Percentiles rank a stretch among this genome's conserved stretches.
phyloP scores from a whole-genome alignment of 2,113 vertebrate genomes.

The Neomonachus schauinslandi region DNA sequence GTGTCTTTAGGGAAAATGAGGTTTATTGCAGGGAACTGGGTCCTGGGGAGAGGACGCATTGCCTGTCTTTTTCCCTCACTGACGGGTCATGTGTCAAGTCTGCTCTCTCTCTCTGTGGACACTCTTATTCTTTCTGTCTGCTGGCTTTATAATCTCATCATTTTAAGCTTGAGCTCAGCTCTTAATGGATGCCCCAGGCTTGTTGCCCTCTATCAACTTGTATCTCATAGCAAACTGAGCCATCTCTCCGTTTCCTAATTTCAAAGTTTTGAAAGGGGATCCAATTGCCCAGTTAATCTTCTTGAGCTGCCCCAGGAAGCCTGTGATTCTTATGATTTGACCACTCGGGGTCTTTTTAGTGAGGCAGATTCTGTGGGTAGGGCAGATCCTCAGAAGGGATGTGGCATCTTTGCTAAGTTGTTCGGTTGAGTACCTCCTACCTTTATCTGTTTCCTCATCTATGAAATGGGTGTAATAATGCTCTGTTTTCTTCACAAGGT shows the following conservation, averaged over 20 bases:
- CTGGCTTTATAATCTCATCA: not conserved
- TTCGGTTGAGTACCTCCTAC: not conserved
- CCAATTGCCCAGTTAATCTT: not conserved
- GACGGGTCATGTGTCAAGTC: not conserved
- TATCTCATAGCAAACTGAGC: not conserved
- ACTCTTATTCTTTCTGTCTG: not conserved
- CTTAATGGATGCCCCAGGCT: no score
- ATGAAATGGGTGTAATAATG: not conserved
- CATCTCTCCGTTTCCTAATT: not conserved
- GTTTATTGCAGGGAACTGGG: not conserved
- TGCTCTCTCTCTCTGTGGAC: not conserved
- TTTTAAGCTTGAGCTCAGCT: not conserved
- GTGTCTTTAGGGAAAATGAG: not conserved
- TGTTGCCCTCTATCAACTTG: not conserved
- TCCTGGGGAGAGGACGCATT: not conserved
- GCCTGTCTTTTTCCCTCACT: not conserved
- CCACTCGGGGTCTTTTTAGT: not conserved
- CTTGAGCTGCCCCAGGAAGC: not conserved
- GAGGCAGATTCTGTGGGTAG: not conserved
- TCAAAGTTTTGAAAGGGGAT: not conserved
- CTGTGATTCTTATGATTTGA: not conserved
- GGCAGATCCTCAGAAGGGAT: not conserved
- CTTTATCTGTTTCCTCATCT: slow-evolving; percentile 6
- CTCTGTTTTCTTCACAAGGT: not conserved
- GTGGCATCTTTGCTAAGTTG: not conserved